Base-by-base conservation (phyloP, 2,797 vertebrate genomes). In the Iguana delicatissima region DNA sequence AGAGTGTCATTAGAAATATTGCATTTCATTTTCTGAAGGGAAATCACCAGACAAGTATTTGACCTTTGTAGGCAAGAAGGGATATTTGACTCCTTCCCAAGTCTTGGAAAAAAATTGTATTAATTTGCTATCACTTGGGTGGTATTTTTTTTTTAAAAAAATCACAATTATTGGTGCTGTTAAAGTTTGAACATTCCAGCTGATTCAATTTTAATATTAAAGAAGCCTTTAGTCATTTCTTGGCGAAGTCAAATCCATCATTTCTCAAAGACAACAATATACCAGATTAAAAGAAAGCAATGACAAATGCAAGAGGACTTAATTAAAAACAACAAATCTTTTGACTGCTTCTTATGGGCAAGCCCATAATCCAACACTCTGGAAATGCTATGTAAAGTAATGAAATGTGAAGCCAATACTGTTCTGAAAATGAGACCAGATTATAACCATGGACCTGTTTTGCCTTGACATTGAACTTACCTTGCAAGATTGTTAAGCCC, bases 301-400 rank as follows among this genome's bases (percentile, higher is more conserved):
- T 86, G 90, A 84, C 52, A 88, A 93, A 62, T 93, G 77, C 86
- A 89, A 88, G 90, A 82, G 83, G 83, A 88, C 90, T 62, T 95
- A 94, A 96, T 95, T 94, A 93, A 96, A 97, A 97, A 82, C 88
- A 95, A 92, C 84, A 96, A 93, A 93, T 96, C 64, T 92, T 91
- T 92, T 91, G 86, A 87, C 57, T 72, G 10, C 50, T 84, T 59
- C 38, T 80, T 89, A 93, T 55, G 86, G 83, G 77, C 90, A 69
- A 64, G 86, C 26, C 24, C 29, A 77, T 82, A 83, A 50, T 86
- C 77, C 18, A 90, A 83, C 90, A 83, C 3, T 26, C 13, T 67
- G 72, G n/a, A 57, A 90, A 6, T 87, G 4, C 9, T 59, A 89
- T 89, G 74, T 67, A 87, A 91, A 67, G 72, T 4, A 35, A 55